Evolutionary conservation across 2,888 invertebrate genomes (phyloP).

Genomic region (Ochropacha duplaris): DNA sequence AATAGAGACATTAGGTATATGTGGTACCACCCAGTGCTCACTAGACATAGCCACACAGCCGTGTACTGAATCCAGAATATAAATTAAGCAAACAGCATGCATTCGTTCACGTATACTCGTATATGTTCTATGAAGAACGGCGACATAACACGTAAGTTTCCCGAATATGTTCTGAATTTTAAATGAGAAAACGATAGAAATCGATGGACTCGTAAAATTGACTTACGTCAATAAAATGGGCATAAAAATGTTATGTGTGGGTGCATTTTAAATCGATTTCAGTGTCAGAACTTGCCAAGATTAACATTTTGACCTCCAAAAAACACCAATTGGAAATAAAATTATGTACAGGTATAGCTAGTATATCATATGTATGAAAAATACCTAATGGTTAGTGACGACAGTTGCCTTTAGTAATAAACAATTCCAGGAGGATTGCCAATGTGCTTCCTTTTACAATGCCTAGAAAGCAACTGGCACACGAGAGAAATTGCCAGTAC

Average conservation of each 20-base stretch:
- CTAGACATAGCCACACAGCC: constrained; percentile 21
- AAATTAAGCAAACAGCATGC: constrained; percentile 27
- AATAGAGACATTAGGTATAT: constrained; percentile 31
- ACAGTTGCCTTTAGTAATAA: too few relatives aligned
- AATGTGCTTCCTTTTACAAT: too few relatives aligned
- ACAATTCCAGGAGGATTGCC: too few relatives aligned
- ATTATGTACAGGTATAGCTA: neutral
- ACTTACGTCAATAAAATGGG: constrained; percentile 3
- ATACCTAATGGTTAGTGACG: too few relatives aligned
- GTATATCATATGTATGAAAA: neutral
- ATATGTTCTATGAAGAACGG: constrained; percentile 23
- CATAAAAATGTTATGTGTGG: constrained; percentile 25
- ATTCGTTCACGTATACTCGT: constrained; percentile 35
- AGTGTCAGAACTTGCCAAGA: neutral
- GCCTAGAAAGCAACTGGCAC: too few relatives aligned
- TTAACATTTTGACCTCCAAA: neutral
- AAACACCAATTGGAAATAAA: neutral
- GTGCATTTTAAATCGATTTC: constrained; percentile 8
- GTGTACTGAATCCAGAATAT: constrained; percentile 39
- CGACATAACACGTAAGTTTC: constrained; percentile 26
- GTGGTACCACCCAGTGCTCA: constrained; percentile 38
- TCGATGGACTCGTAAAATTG: constrained; percentile 17
- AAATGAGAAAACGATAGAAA: constrained; percentile 22
- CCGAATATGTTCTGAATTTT: constrained; percentile 33
- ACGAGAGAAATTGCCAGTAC: too few relatives aligned